phyloP scores from a whole-genome alignment of 2,797 vertebrate genomes.

The Gastrophryne carolinensis region DNA sequence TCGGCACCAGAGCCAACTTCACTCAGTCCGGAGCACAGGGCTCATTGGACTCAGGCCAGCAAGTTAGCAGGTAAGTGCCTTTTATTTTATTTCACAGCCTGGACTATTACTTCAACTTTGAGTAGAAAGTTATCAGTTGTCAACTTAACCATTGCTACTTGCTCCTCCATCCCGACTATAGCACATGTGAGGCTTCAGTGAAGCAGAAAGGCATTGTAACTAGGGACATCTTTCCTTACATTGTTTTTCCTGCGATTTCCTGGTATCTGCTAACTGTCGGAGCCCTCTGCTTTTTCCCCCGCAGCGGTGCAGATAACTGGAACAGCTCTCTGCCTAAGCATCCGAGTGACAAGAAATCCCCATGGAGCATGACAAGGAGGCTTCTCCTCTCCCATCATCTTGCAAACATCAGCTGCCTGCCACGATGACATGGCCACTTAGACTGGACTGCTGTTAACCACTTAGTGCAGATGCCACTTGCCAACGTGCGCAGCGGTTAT shows the following conservation, averaged over 20 bases:
- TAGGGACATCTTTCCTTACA: constrained; percentile 18
- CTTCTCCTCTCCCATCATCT: constrained; percentile 37
- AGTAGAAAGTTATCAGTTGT: no score
- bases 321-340: constrained; percentile 38
- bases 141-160: no score
- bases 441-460: constrained; percentile 26
- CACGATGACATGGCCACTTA: constrained; percentile 34
- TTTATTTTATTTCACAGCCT: no score
- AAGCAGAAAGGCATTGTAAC: no score
- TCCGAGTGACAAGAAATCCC: constrained; percentile 48
- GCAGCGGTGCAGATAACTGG: constrained; percentile 31
- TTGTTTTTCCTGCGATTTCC: constrained; percentile 19
- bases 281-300: constrained; percentile 12
- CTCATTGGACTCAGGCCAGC: no score
- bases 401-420: constrained; percentile 40
- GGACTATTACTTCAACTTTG: no score
- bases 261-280: constrained; percentile 10
- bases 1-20: no score
- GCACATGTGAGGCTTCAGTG: no score
- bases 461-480: constrained; percentile 8
- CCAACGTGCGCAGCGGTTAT: not conserved
- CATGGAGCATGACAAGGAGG: constrained; percentile 34
- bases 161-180: no score
- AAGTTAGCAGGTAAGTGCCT: no score
- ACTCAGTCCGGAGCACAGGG: no score